A percentile compares a stretch with the other conserved stretches of the same genome.
Evolutionary conservation across 2,113 vertebrate species (phyloP).

Genomic region (Oncorhynchus kisutch): DNA sequence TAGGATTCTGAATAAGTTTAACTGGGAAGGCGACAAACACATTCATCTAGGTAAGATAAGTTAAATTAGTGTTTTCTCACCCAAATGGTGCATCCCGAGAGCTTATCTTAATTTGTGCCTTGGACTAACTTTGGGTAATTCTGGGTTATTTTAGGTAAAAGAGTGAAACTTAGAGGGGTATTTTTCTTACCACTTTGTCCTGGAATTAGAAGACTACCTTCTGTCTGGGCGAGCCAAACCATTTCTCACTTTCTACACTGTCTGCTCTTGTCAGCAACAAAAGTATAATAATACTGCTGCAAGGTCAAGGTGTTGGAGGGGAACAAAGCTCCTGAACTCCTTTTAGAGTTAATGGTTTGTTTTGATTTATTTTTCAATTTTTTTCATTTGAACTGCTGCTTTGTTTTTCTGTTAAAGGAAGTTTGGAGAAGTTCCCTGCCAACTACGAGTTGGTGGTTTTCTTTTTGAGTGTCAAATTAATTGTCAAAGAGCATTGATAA

Average conservation of each 20-base stretch:
- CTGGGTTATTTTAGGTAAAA: background rate
- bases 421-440: too few species aligned
- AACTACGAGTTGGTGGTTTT: too few species aligned
- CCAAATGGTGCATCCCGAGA: background rate
- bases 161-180: background rate
- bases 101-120: background rate
- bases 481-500: background rate
- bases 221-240: background rate
- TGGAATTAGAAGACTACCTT: constrained; percentile 4
- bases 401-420: background rate
- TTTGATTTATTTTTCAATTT: background rate
- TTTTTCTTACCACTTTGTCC: background rate
- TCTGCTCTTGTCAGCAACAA: background rate
- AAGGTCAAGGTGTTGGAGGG: background rate
- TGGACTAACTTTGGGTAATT: background rate
- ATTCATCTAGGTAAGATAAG: background rate
- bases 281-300: background rate
- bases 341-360: background rate
- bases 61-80: background rate
- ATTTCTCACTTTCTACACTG: background rate
- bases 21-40: background rate
- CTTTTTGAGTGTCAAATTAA: background rate
- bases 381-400: background rate
- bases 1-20: background rate
- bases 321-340: background rate